Base-by-base conservation (phyloP, 23 tunicate species). In the Oikopleura dioica region DNA sequence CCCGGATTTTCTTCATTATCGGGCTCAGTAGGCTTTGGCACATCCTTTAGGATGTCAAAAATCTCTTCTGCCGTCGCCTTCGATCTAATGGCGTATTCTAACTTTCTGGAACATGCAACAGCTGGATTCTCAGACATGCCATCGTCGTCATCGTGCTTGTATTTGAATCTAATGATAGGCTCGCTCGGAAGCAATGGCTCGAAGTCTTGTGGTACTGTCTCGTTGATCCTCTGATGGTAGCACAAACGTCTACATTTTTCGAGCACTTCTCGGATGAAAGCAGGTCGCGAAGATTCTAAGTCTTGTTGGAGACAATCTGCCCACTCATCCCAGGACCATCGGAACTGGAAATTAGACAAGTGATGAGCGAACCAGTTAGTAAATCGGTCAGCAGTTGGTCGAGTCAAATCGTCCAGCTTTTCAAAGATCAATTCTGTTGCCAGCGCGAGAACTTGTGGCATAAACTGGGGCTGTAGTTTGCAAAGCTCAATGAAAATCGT, bases 281-380 rank as follows among this genome's bases (percentile, higher is more conserved):
- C 83, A 12, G 99, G 95, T 37, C 83, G 79, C 38, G 96, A 86
- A 12, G 58, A 35, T 16, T 83, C 80, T 1, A 69, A 79, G 35
- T 86, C 95, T 21, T 77, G 67, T 5, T 44, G 38, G 37, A 94
- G 55, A 72, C 99, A 94, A 35, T 83, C 86, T 0, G 85, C 69
- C 99, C 99, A 94, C 31, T 94, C 99, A 76, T 94, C 95, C 99
- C 99, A 94, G 38, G 85, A 86, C 99, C 99, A 94, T 35, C 89
- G 81, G 78, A 94, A 94, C 77, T 94, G 99, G 63, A 94, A 94
- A 77, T 94, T 94, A 69, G 95, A 86, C 4, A 94, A 78, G 36
- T 94, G 99, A 50, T 86, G 95, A 51, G 99, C 84, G 55, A 94
- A 94, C 99, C 99, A 94, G 68, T 81, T 83, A 36, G 86, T 87